A percentile compares a stretch with the other conserved stretches of the same genome.
Conservation (phyloP, 2,113 vertebrate species). For the Marmota monax region DNA sequence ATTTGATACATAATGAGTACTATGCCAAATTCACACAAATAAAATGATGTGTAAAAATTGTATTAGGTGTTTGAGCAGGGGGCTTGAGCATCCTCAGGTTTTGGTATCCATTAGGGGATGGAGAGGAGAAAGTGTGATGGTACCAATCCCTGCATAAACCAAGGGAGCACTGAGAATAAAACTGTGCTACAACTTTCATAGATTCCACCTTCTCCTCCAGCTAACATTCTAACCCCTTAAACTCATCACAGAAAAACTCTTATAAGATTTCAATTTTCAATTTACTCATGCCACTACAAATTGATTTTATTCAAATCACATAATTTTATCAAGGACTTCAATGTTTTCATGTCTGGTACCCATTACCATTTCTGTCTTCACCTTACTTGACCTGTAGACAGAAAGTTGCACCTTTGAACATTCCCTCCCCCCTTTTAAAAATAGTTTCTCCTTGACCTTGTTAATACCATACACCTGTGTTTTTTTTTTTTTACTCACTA, state of each 20-base stretch:
- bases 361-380: background rate
- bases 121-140: background rate
- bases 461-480: background rate
- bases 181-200: background rate
- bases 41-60: background rate
- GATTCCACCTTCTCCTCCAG: background rate
- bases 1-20: background rate
- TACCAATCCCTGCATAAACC: background rate
- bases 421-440: background rate
- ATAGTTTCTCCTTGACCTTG: background rate
- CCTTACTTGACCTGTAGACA: background rate
- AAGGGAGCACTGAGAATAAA: background rate
- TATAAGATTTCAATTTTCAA: background rate
- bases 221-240: background rate
- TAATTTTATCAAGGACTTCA: background rate
- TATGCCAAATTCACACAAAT: background rate
- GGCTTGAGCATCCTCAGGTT: background rate
- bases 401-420: background rate
- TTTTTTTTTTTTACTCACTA: background rate
- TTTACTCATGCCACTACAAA: background rate
- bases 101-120: background rate
- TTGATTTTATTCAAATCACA: background rate
- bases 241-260: background rate
- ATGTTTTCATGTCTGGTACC: background rate
- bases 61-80: too few relatives aligned